Base-by-base conservation (phyloP, 1,140 invertebrate species). In the Drosophila mauritiana region DNA sequence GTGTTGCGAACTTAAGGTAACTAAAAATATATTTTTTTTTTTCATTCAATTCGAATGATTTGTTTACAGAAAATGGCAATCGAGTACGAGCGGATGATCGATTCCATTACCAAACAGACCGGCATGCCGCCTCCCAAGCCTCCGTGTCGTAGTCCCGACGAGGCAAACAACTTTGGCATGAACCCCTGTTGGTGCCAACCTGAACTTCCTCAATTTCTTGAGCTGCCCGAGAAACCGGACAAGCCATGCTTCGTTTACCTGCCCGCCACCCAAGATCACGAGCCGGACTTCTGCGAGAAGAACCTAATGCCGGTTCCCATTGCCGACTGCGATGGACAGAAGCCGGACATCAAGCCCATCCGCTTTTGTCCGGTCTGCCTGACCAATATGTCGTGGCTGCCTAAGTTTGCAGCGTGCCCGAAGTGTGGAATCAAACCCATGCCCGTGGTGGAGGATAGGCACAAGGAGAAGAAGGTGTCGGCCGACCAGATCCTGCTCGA, bases 311-410 rank as follows among this genome's bases (percentile, higher is more conserved):
- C 61, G 4, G 42, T 74, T 11, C 67, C 81, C 2, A 78, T 78
- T 0, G 53, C 51, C 6, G 73, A 65, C 42, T 64, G 56, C 17
- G 17, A 78, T 22, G 48, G 48, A 2, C 7, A 51, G n/a, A 40
- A 15, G 11, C 46, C 62, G 5, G 42, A 45, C 2, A 61, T 78
- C 1, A 89, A 84, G 36, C 77, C 80, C 7, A 75, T 67, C 10
- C 70, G 85, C 2, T 90, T 90, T 27, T 90, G 85, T 51, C 85
- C 81, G 10, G 64, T 90, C 45, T 90, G 85, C 34, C 49, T 90
- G n/a, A 90, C 69, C 37, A 90, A 85, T 8, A 90, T 90, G 81
- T 85, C 85, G 7, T 90, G 85, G 85, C 11, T 90, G 48, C 85
- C 85, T 0, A 90, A 85, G 15, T 84, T 90, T 2, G 85, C 85